Evolutionary conservation across 2,888 invertebrate genomes (phyloP), one percentile per base, ranked within the genome.

Genomic region (Synergus umbraculus): DNA sequence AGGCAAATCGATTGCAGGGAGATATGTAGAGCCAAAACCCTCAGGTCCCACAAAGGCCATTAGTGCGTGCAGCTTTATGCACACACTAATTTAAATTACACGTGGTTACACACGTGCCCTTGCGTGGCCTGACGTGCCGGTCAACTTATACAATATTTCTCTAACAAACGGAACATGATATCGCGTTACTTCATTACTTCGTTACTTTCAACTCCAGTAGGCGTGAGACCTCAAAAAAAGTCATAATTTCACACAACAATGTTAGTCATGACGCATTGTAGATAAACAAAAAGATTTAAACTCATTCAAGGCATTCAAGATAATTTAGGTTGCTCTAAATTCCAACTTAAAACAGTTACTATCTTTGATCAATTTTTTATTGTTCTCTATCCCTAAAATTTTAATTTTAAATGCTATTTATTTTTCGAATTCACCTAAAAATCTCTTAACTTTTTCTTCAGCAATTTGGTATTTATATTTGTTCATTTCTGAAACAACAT

Each of bases 101-200:
- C 63, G 63, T 63, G 63, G 63, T 63, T 13, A 29, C 12, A 29
- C 63, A 63, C 63, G 63, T 63, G 60, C 60, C 22, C 13, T 12
- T 63, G 60, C 60, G 22, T 63, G 60, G 29, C 60, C 12, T 63
- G 22, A 10, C 12, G 60, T 63, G 63, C 13, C 63, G 29, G 4
- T 8, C 10, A 66, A 18, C n/a, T 41, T 66, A 66, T 66, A 18
- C 41, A 66, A 66, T 66, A 66, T 66, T 66, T 66, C 43, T 66
- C 54, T 66, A 79, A 83, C 65, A 83, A 84, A 84, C 83, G 83
- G 82, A 85, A 86, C 84, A 83, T 18, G 83, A 84, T 87, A 79
- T 87, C 87, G 82, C 78, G 79, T 87, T 87, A 85, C 84, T 5
- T 37, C 5, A 37, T 7, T 29, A 29, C 22, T 29, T 29, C 22